phyloP scores from a whole-genome alignment of 2,113 vertebrate genomes.

The Gymnocephalus cernua region DNA sequence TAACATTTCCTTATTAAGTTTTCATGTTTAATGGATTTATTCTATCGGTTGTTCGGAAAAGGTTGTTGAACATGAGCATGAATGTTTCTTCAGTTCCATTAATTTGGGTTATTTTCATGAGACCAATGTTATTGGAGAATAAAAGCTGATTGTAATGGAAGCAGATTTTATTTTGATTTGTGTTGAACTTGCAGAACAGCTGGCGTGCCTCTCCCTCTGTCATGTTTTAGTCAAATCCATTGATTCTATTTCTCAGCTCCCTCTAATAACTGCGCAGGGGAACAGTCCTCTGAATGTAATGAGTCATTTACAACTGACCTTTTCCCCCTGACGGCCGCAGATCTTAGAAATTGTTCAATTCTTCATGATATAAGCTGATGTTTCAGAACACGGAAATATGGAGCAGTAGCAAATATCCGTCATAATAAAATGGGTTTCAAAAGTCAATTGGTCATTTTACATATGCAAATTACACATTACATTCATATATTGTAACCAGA shows the following conservation, averaged over 20 bases:
- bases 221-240: not conserved
- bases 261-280: not conserved
- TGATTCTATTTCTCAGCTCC: not conserved
- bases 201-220: not conserved
- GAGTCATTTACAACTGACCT: conserved; percentile 39
- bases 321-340: conserved; percentile 21
- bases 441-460: conserved; percentile 46
- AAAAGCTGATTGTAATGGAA: conserved; percentile 7
- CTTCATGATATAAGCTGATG: conserved; percentile 21
- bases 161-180: conserved; percentile 23
- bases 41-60: not conserved
- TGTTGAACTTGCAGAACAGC: conserved; percentile 4
- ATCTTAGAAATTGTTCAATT: conserved; percentile 39
- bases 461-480: conserved; percentile 43
- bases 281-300: conserved; percentile 10
- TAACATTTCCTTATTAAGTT: conserved; percentile 41
- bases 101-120: not conserved
- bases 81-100: conserved; percentile 9
- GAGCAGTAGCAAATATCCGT: conserved; percentile 25
- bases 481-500: conserved; percentile 6
- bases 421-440: conserved; percentile 39
- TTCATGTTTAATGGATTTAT: not conserved
- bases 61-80: conserved; percentile 7
- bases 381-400: conserved; percentile 15
- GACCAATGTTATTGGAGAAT: not conserved